These are phyloP conservation scores for Palythoa heliodiscus DNA, from an alignment of 92 coral and sea anemone genomes.

Conservation along the genomic window DNA sequence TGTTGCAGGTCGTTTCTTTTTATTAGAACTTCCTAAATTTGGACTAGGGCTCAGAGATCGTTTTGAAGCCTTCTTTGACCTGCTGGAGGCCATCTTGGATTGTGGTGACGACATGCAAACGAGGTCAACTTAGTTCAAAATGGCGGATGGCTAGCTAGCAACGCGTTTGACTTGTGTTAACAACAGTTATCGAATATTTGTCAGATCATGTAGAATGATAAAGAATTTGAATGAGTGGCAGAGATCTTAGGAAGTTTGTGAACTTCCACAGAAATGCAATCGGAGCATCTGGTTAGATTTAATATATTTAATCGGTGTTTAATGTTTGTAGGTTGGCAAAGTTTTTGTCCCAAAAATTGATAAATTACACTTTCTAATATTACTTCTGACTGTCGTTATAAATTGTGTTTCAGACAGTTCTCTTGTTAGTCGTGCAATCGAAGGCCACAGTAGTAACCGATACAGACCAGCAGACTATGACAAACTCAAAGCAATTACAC, in stretches of 20 bases:
- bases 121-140: conserved; percentile 47
- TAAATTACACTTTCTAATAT: too few species aligned
- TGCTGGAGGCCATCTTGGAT: conserved; percentile 90
- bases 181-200: neutral
- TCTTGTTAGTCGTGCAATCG: conserved; percentile 79
- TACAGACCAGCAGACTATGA: conserved; percentile 87
- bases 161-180: conserved; percentile 17
- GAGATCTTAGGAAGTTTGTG: conserved; percentile 97
- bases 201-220: neutral
- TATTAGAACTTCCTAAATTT: conserved; percentile 62
- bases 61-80: conserved; percentile 71
- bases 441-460: conserved; percentile 79
- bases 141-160: conserved; percentile 57
- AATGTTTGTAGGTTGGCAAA: neutral
- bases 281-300: conserved; percentile 87
- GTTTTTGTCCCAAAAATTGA: too few species aligned
- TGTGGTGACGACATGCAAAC: neutral
- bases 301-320: neutral
- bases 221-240: conserved; percentile 86
- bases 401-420: conserved; percentile 71
- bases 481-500: conserved; percentile 94
- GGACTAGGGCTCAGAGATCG: conserved; percentile 77
- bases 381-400: neutral
- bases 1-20: conserved; percentile 82
- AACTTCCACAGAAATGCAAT: conserved; percentile 98